Evolutionary conservation across 92 coral and sea anemone species (phyloP), one percentile per base, ranked within the genome.

Genomic region (Phenganax subtilis): DNA sequence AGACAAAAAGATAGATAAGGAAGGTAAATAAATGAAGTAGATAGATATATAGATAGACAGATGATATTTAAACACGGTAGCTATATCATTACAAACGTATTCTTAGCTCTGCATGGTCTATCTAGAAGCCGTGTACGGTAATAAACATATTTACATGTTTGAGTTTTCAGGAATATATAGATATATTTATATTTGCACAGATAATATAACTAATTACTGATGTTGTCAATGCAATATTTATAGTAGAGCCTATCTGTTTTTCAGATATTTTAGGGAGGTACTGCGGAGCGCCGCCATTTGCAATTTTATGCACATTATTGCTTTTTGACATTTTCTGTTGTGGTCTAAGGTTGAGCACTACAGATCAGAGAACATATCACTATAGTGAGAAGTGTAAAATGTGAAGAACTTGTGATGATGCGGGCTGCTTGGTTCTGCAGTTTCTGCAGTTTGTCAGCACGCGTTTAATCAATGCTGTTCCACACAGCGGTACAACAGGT

Each of bases 271-370:
- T 54, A 11, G 51, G 8, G 28, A 70, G 29, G 44, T 70, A 70
- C 9, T 51, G 44, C 12, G 75, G 75, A 11, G 75, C 75, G 44
- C 16, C 9, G 9, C 75, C 75, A n/a, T 70, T 70, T 7, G 44
- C 44, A 70, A 37, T 37, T 70, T 70, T 70, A n/a, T 70, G 75
- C 53, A 70, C 75, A 70, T 70, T 28, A 70, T 70, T 10, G 75
- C 75, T 70, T 70, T 25, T 27, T 70, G 75, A 27, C 31, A 12
- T 70, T 70, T 70, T 70, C 75, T 70, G 14, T 70, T 70, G 75
- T 27, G 75, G 9, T 51, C 75, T 7, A 70, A 30, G 7, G 44
- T 12, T 11, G 31, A 27, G 52, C 75, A 70, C 10, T 30, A 16
- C 16, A 70, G 29, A 5, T 70, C 75, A 70, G 31, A 7, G n/a